Conservation (phyloP, 2,888 invertebrate genomes). For the Lithophane semibrunnea region DNA sequence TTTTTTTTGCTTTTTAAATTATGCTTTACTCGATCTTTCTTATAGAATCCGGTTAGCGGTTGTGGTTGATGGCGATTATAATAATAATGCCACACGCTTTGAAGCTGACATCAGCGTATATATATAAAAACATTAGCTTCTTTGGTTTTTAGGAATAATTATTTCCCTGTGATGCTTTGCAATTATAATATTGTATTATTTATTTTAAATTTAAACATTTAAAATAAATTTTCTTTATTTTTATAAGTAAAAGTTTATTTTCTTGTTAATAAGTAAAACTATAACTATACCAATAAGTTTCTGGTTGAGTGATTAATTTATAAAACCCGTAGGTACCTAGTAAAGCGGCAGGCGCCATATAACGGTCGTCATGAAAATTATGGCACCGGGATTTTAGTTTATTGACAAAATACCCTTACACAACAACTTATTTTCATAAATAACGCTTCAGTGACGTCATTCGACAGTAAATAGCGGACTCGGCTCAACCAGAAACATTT, state of each 20-base stretch:
- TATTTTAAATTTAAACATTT: no score
- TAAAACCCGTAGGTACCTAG: not conserved
- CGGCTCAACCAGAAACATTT: not conserved
- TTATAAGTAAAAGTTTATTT: no score
- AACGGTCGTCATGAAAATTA: no score
- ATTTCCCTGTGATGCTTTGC: not conserved
- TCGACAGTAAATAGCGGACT: not conserved
- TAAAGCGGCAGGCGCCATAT: not conserved
- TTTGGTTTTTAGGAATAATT: constrained; percentile 9
- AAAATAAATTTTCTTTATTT: no score
- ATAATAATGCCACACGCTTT: constrained; percentile 46
- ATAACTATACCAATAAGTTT: not conserved
- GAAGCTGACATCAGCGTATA: constrained; percentile 49
- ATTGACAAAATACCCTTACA: no score
- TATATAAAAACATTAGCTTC: constrained; percentile 32
- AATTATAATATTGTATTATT: not conserved
- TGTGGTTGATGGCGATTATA: constrained; percentile 38
- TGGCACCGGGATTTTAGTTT: no score
- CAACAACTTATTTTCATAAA: no score
- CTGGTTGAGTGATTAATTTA: not conserved
- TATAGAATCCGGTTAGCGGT: constrained; percentile 57
- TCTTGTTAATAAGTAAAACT: not conserved
- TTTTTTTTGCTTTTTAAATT: constrained; percentile 13
- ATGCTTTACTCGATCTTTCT: constrained; percentile 33
- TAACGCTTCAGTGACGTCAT: no score